These are phyloP conservation scores for Equus przewalskii DNA, from an alignment of 2,113 vertebrate species.

Conservation along the genomic window DNA sequence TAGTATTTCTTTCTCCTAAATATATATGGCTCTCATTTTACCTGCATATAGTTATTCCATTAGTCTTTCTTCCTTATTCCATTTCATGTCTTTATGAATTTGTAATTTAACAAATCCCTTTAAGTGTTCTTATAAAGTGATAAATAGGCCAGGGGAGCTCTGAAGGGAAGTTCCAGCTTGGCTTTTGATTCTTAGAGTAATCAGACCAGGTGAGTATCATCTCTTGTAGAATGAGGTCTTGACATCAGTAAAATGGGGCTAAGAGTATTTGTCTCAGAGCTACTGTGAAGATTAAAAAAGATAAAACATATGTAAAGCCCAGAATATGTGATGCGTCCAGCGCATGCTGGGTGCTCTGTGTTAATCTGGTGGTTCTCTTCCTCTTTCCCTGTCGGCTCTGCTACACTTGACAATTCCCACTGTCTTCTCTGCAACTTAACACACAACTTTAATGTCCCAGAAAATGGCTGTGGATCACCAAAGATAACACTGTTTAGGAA, in stretches of 20 bases:
- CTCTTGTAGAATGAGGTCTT: background rate
- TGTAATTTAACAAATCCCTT: background rate
- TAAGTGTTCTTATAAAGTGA: background rate
- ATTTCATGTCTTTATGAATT: background rate
- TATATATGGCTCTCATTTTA: background rate
- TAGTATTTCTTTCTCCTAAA: background rate
- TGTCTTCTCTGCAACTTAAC: background rate
- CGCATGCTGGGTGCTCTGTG: background rate
- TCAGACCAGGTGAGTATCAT: background rate
- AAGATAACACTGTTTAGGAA: background rate
- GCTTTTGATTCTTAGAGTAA: background rate
- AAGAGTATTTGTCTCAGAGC: background rate
- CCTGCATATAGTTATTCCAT: too few species aligned
- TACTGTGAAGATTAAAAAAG: background rate
- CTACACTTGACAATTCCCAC: background rate
- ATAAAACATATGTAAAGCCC: background rate
- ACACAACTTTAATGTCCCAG: background rate
- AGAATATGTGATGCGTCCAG: background rate
- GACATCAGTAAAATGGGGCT: background rate
- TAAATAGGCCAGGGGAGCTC: background rate
- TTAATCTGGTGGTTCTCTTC: background rate
- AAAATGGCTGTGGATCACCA: constrained; percentile 19
- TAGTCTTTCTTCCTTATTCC: background rate
- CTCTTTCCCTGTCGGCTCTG: background rate
- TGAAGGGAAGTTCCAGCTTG: background rate